Evolutionary conservation across 2,113 vertebrate species (phyloP).

Genomic region (Ovis canadensis): DNA sequence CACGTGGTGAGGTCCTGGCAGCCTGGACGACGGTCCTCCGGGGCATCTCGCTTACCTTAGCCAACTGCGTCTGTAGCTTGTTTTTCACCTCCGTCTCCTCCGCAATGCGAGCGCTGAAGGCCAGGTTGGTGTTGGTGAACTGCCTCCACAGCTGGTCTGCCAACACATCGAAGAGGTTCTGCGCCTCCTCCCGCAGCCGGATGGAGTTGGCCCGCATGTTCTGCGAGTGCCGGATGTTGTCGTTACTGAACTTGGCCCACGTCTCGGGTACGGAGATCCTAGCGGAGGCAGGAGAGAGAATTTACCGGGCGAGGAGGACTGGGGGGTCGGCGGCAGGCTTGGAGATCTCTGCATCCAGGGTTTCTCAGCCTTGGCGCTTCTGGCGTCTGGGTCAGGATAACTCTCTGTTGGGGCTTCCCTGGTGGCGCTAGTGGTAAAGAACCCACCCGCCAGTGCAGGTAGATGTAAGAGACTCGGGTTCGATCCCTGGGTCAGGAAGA

Average conservation of each 20-base stretch:
- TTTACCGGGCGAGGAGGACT: neutral
- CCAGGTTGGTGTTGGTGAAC: conserved; percentile 75
- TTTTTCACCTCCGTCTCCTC: conserved; percentile 75
- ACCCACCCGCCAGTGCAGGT: neutral
- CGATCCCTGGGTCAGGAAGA: neutral
- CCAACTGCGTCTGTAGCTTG: conserved; percentile 76
- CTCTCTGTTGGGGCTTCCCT: neutral
- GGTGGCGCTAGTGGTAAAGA: neutral
- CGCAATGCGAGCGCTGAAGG: conserved; percentile 68
- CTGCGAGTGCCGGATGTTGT: conserved; percentile 78
- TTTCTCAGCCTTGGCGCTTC: neutral
- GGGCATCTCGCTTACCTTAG: conserved; percentile 69
- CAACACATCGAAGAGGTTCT: conserved; percentile 60
- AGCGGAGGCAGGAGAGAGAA: neutral
- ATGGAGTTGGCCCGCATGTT: conserved; percentile 73
- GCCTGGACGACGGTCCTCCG: fast-evolving
- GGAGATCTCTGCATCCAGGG: fast-evolving
- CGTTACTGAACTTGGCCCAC: conserved; percentile 79
- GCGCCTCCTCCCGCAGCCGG: conserved; percentile 73
- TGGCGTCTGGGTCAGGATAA: neutral
- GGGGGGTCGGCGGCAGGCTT: fast-evolving
- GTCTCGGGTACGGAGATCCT: conserved; percentile 74
- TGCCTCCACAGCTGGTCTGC: conserved; percentile 77
- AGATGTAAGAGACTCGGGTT: neutral
- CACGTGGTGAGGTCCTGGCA: fast-evolving